Percentiles rank a stretch among this genome's conserved stretches.
These are phyloP conservation scores for Apogon hyalosoma DNA, from an alignment of 2,797 vertebrate genomes.

Conservation along the genomic window DNA sequence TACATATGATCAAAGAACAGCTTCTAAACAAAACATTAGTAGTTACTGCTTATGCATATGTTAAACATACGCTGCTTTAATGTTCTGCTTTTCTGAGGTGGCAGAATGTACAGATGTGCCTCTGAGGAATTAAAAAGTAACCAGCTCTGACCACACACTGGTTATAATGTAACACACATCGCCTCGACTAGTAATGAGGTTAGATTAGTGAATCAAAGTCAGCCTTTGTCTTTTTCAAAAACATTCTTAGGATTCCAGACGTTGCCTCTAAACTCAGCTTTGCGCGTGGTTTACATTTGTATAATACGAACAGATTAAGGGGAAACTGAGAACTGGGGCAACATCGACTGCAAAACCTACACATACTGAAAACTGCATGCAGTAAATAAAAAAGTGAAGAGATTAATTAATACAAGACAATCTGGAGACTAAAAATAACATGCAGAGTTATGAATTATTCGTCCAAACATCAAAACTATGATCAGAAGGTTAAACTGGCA, in stretches of 20 bases:
- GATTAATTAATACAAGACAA: constrained; percentile 32
- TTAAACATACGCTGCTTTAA: neutral
- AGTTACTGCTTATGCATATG: neutral
- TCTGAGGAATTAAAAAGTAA: constrained; percentile 68
- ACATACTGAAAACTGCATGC: constrained; percentile 40
- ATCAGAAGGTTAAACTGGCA: neutral
- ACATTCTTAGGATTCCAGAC: constrained; percentile 81
- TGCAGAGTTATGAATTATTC: constrained; percentile 1
- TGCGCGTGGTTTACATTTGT: constrained; percentile 70
- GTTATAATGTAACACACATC: constrained; percentile 76
- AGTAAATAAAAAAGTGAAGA: constrained; percentile 36
- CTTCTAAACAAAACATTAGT: neutral
- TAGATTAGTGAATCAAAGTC: constrained; percentile 77
- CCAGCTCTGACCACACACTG: constrained; percentile 33
- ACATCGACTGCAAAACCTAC: constrained; percentile 41
- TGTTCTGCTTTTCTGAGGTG: constrained; percentile 2
- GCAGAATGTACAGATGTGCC: constrained; percentile 13
- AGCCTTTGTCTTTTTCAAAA: constrained; percentile 74
- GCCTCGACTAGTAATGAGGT: constrained; percentile 46
- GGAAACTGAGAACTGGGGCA: constrained; percentile 57
- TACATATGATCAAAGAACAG: constrained; percentile 19
- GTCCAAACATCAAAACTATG: constrained; percentile 18
- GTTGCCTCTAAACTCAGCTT: constrained; percentile 59
- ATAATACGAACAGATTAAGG: constrained; percentile 67
- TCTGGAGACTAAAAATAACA: constrained; percentile 30